Evolutionary conservation across 2,797 vertebrate species (phyloP).

Genomic region (Xyrichtys novacula): DNA sequence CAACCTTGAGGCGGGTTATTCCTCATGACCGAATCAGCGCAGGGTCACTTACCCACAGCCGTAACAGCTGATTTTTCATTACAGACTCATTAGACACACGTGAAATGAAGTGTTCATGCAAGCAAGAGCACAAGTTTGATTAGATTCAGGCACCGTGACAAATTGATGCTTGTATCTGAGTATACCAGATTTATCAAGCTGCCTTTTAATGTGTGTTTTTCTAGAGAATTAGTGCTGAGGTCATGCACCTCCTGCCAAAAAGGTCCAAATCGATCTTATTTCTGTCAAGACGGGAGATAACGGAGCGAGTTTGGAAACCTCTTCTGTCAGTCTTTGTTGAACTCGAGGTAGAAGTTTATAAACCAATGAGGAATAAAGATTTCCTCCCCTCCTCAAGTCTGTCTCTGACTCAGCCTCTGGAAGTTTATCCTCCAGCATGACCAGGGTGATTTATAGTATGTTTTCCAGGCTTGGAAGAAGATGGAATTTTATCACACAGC

Average conservation of each 20-base stretch:
- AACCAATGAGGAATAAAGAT: conserved; percentile 5
- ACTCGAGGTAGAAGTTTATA: not conserved
- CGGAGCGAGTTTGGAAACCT: not conserved
- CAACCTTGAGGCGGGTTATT: conserved; percentile 2
- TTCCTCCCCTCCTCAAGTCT: conserved; percentile 20
- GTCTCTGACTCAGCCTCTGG: conserved; percentile 56
- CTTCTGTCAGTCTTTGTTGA: not conserved
- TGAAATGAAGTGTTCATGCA: too few species aligned
- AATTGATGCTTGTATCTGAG: not conserved
- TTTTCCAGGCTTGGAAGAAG: conserved; percentile 58
- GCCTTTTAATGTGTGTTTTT: too few species aligned
- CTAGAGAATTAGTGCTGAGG: too few species aligned
- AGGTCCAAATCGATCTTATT: not conserved
- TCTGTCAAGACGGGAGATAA: not conserved
- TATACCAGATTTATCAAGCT: not conserved
- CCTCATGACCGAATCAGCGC: conserved; percentile 29
- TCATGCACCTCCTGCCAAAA: too few species aligned
- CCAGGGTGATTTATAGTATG: conserved; percentile 64
- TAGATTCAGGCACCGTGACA: not conserved
- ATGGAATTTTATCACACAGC: conserved; percentile 63
- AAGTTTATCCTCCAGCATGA: conserved; percentile 50
- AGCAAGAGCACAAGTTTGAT: not conserved
- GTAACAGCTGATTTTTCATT: conserved; percentile 28
- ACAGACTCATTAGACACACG: not conserved
- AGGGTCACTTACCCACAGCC: conserved; percentile 19